Evolutionary conservation across 2,888 invertebrate genomes (phyloP).

Genomic region (Drosophila conformis): DNA sequence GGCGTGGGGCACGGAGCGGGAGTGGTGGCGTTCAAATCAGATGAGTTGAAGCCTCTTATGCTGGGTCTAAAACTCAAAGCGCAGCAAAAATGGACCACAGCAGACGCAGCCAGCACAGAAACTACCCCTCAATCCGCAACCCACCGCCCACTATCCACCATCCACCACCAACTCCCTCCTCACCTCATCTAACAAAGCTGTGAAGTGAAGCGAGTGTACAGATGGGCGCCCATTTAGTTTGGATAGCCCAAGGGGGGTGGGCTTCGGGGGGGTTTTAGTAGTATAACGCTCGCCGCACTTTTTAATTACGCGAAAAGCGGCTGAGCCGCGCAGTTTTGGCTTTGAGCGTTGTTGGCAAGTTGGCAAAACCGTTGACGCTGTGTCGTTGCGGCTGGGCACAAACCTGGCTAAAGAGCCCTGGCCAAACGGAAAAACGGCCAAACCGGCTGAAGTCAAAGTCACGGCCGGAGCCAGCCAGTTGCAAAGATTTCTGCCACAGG

Average conservation of each 20-base stretch:
- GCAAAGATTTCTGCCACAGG: slow-evolving; percentile 70
- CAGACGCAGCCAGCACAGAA: slow-evolving; percentile 16
- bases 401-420: slow-evolving; percentile 24
- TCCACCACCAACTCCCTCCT: too few relatives aligned
- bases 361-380: slow-evolving; percentile 48
- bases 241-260: not conserved
- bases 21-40: slow-evolving; percentile 29
- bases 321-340: slow-evolving; percentile 80
- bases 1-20: not conserved
- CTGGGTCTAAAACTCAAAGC: slow-evolving; percentile 75
- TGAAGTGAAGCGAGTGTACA: slow-evolving; percentile 59
- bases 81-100: slow-evolving; percentile 68
- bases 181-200: slow-evolving; percentile 48
- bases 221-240: slow-evolving; percentile 46
- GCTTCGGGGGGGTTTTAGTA: slow-evolving; percentile 4
- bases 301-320: slow-evolving; percentile 80
- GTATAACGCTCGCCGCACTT: slow-evolving; percentile 68
- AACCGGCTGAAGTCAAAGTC: slow-evolving; percentile 52
- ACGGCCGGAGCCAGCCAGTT: slow-evolving; percentile 46
- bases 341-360: slow-evolving; percentile 50
- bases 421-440: slow-evolving; percentile 24
- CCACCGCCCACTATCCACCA: not conserved
- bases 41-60: slow-evolving; percentile 69
- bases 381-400: slow-evolving; percentile 49
- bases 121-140: not conserved